Base-by-base conservation (phyloP, 2,797 vertebrate genomes). In the Synaphobranchus kaupii region DNA sequence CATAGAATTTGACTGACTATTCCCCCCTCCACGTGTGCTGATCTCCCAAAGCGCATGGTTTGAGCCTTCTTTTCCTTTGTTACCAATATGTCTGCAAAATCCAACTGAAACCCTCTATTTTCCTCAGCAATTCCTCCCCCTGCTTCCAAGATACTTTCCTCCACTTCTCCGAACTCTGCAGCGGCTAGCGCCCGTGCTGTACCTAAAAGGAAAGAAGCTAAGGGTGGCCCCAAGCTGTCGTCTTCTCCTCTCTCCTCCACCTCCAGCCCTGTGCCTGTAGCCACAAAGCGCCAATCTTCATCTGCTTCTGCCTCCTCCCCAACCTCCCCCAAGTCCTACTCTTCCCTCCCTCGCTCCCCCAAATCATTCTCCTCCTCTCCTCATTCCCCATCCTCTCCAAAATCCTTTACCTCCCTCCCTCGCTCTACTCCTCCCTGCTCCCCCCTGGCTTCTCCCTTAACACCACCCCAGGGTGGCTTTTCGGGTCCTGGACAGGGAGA, bases 171-270 rank as follows among this genome's bases (percentile, higher is more conserved):
- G 90, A 92, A 91, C 90, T 83, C 86, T 92, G 91, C 90, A 92
- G 93, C 93, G 89, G 90, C 93, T 91, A 90, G 94, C 92, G 91
- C 92, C 88, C 76, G 91, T 89, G 90, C 93, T 88, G 94, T 95
- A 88, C 88, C 94, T 87, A 96, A 97, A 93, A 92, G 93, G 94
- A 96, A 96, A 96, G 95, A 95, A 94, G 91, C 93, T 88, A 96
- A 96, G 90, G 89, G 89, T 93, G 91, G 84, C 5, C 91, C 86
- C 56, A 90, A 91, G 88, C 89, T 85, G 83, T 91, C 90, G 85
- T 12, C 90, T 73, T 63, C 93, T 92, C 91, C 93, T 88, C 92
- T 93, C 84, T 78, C 95, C 88, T 94, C 94, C 87, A 91, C 92
- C 95, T 95, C 95, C 92, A 95, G 95, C 89, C 94, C 96, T 85